Percentiles rank a stretch among this genome's conserved stretches.
These are phyloP conservation scores for Trachelus troglodyta DNA, from an alignment of 2,888 invertebrate species.

Conservation along the genomic window DNA sequence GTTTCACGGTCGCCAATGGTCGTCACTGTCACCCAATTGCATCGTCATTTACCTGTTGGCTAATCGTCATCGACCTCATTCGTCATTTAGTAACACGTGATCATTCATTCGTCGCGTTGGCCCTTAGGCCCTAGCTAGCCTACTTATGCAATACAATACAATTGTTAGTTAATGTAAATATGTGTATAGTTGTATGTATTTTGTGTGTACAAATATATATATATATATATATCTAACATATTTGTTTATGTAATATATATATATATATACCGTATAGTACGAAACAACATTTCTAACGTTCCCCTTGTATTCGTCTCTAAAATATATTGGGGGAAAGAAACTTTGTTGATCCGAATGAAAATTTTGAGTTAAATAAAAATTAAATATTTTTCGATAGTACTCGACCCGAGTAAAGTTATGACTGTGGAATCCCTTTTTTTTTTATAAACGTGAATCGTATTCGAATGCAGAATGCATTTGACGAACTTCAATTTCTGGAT, in stretches of 20 bases:
- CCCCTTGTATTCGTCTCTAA: constrained; percentile 24
- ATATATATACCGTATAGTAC: constrained; percentile 39
- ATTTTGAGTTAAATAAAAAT: too few relatives aligned
- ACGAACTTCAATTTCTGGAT: too few relatives aligned
- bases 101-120: constrained; percentile 48
- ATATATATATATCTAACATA: constrained; percentile 11
- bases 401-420: too few relatives aligned
- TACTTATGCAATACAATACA: constrained; percentile 57
- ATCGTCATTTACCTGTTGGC: too few relatives aligned
- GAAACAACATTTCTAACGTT: constrained; percentile 43
- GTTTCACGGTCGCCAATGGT: too few relatives aligned
- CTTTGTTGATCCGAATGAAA: too few relatives aligned
- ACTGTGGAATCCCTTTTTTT: too few relatives aligned
- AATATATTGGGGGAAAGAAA: neutral
- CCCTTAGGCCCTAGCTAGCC: constrained; percentile 57
- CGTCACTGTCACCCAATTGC: too few relatives aligned
- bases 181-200: constrained; percentile 12
- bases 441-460: too few relatives aligned
- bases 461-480: too few relatives aligned
- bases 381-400: too few relatives aligned
- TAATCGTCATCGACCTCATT: constrained; percentile 36
- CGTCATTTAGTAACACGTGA: constrained; percentile 29
- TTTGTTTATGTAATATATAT: constrained; percentile 25
- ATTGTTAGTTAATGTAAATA: constrained; percentile 24
- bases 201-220: constrained; percentile 25